Evolutionary conservation across 2,888 invertebrate species (phyloP).

Genomic region (Galeopsomyia nigrocyanea): DNA sequence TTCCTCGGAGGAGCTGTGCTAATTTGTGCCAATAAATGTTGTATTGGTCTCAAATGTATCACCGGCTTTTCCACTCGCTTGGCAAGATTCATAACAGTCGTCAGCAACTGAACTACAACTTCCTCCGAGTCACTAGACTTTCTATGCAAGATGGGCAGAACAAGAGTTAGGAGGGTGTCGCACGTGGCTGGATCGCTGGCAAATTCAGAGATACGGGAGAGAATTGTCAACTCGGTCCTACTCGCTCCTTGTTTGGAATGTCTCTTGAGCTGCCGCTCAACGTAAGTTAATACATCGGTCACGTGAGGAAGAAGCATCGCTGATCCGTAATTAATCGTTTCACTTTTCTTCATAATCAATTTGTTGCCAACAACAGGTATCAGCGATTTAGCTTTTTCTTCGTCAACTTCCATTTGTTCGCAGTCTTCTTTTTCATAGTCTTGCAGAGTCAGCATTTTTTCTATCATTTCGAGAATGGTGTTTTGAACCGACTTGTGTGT

Average conservation of each 20-base stretch:
- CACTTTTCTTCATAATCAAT: slow-evolving; percentile 53
- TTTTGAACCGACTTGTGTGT: slow-evolving; percentile 77
- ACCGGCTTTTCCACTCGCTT: slow-evolving; percentile 77
- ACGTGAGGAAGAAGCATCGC: slow-evolving; percentile 82
- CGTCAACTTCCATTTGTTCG: slow-evolving; percentile 60
- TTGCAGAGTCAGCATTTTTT: slow-evolving; percentile 78
- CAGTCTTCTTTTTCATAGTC: slow-evolving; percentile 73
- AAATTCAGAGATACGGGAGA: slow-evolving; percentile 83
- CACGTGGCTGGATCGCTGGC: slow-evolving; percentile 78
- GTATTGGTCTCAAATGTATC: slow-evolving; percentile 78
- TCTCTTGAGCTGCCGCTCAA: slow-evolving; percentile 77
- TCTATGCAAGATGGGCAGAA: slow-evolving; percentile 80
- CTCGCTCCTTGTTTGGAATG: slow-evolving; percentile 74
- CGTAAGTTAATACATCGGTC: slow-evolving; percentile 77
- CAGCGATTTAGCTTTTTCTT: slow-evolving; percentile 52
- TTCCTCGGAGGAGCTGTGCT: slow-evolving; percentile 77
- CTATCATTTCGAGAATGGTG: slow-evolving; percentile 80
- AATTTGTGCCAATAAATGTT: slow-evolving; percentile 81
- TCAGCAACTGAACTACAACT: slow-evolving; percentile 78
- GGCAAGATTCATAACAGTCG: slow-evolving; percentile 82
- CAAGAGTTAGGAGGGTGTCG: slow-evolving; percentile 77
- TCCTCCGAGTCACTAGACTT: slow-evolving; percentile 78
- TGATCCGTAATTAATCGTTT: slow-evolving; percentile 79
- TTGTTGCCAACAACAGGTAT: slow-evolving; percentile 53
- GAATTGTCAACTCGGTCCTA: slow-evolving; percentile 79